phyloP scores from a whole-genome alignment of 2,888 invertebrate species.

The Thecocarcelia acutangulata region DNA sequence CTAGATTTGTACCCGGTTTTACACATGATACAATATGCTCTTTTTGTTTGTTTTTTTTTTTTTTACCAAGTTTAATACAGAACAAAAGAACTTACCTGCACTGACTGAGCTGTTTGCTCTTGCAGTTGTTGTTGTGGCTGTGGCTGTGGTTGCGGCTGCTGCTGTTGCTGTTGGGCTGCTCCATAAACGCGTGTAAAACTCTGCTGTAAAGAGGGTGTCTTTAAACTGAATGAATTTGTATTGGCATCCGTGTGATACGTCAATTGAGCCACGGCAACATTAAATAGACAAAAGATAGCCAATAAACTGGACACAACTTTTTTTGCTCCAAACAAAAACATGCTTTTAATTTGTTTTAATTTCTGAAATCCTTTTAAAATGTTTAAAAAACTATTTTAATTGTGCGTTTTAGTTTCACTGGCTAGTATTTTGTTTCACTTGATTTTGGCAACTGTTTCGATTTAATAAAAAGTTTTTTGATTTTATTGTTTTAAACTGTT shows the following conservation, averaged over 20 bases:
- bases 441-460: slow-evolving; percentile 66
- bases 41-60: no score
- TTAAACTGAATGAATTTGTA: slow-evolving; percentile 79
- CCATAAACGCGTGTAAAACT: slow-evolving; percentile 80
- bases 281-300: slow-evolving; percentile 65
- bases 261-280: slow-evolving; percentile 75
- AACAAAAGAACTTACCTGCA: slow-evolving; percentile 47
- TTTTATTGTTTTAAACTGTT: slow-evolving; percentile 58
- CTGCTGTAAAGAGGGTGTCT: slow-evolving; percentile 80
- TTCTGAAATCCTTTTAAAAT: slow-evolving; percentile 4
- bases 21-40: not conserved
- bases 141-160: slow-evolving; percentile 61
- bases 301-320: slow-evolving; percentile 65
- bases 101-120: slow-evolving; percentile 57
- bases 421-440: slow-evolving; percentile 53
- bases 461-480: slow-evolving; percentile 49
- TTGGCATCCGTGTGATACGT: slow-evolving; percentile 79
- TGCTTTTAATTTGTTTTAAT: slow-evolving; percentile 17
- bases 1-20: no score
- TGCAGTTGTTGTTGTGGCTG: slow-evolving; percentile 54
- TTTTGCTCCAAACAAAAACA: slow-evolving; percentile 53
- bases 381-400: not conserved
- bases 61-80: not conserved
- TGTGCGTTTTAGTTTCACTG: not conserved
- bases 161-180: slow-evolving; percentile 71